These are phyloP conservation scores for Limnephilus lunatus DNA, from an alignment of 2,888 invertebrate species.

Conservation along the genomic window DNA sequence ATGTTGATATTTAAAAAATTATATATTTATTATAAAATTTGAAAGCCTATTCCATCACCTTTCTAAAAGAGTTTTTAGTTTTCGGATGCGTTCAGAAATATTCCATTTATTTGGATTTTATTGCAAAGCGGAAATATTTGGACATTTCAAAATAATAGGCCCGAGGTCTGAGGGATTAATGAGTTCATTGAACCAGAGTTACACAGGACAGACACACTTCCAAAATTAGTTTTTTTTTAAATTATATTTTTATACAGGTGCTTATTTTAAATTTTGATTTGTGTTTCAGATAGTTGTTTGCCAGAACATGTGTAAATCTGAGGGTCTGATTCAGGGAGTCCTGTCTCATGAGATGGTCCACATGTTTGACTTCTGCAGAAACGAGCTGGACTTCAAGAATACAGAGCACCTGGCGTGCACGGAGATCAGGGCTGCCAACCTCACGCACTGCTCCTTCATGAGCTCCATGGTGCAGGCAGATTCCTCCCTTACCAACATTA, in stretches of 20 bases:
- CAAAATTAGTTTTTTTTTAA: not conserved
- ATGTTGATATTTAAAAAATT: too few species aligned
- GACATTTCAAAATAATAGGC: too few species aligned
- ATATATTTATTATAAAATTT: too few species aligned
- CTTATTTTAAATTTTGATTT: not conserved
- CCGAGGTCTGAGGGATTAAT: too few species aligned
- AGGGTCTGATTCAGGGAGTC: conserved; percentile 87
- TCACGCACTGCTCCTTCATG: conserved; percentile 93
- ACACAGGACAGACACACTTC: not conserved
- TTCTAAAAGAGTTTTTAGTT: too few species aligned
- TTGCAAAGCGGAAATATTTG: too few species aligned
- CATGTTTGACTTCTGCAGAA: conserved; percentile 96
- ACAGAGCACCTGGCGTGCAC: conserved; percentile 96
- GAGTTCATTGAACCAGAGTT: too few species aligned
- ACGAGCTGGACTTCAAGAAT: conserved; percentile 92
- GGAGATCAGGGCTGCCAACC: conserved; percentile 95
- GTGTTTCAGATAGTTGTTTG: conserved; percentile 88
- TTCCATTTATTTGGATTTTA: too few species aligned
- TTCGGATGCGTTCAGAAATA: too few species aligned
- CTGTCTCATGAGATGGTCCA: conserved; percentile 96
- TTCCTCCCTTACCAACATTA: conserved; percentile 84
- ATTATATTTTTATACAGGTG: not conserved
- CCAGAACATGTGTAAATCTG: conserved; percentile 86
- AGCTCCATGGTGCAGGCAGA: conserved; percentile 89
- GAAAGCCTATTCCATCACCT: too few species aligned